Base-by-base conservation (phyloP, 2,888 invertebrate genomes). In the Tipula confusa region DNA sequence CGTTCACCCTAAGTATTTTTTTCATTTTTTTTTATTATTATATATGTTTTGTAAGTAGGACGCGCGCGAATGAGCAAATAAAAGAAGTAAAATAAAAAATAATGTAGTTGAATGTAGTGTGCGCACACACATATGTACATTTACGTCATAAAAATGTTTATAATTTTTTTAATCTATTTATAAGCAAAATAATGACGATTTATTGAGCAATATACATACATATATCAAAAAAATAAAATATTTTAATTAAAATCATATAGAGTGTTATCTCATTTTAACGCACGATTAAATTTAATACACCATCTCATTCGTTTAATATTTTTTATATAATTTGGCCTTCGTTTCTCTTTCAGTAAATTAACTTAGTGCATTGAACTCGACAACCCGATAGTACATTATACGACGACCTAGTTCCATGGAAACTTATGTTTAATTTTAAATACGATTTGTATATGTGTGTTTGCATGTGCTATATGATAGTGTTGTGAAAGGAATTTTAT, bases 1-100 rank as follows among this genome's bases (percentile, higher is more conserved):
- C 87, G 86, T 87, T 87, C 87, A 87, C 86, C 87, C 87, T 85
- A 87, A 86, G 86, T 86, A 87, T 85, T 84, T 82, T 84, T 43
- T 43, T 84, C n/a, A n/a, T n/a, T n/a, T n/a, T n/a, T n/a, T n/a
- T n/a, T n/a, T n/a, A n/a, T n/a, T 6, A 36, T 11, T 18, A 2
- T 82, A 36, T 33, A 82, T 81, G 81, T 82, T 33, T 80, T 80
- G 80, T 80, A 80, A 80, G 80, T 80, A 80, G 80, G 80, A 80
- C 80, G 82, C 33, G 82, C 33, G 82, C 33, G 82, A 33, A 33
- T 82, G 82, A 82, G 36, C 33, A 33, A 82, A 33, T 7, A 36
- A 82, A 82, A 81, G 31, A 82, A 33, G 36, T 29, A 15, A 15
- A 81, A 15, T 24, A 9, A 11, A 13, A 79, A 79, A 28, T 79